These are phyloP conservation scores for Balanococcus diminutus DNA, from an alignment of 2,888 invertebrate species.

Conservation along the genomic window DNA sequence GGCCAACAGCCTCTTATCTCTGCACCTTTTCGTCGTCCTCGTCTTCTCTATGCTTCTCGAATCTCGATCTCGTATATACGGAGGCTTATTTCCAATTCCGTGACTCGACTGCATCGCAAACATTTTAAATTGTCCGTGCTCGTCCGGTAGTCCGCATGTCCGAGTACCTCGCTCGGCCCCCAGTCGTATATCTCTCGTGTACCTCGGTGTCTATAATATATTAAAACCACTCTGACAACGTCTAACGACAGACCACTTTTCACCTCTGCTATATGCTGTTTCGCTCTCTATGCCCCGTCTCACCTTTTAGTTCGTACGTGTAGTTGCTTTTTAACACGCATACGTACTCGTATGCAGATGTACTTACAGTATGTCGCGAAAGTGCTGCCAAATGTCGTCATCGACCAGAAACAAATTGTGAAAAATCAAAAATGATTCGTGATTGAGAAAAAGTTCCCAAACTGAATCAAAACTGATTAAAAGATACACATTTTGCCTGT, in stretches of 20 bases:
- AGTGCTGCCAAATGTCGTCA: no score
- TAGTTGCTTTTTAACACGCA: not conserved
- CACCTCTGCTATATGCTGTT: not conserved
- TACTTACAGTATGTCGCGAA: not conserved
- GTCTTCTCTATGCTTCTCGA: not conserved
- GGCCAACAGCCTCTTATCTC: not conserved
- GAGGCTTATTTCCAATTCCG: conserved; percentile 13
- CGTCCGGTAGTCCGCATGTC: conserved; percentile 53
- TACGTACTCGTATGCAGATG: not conserved
- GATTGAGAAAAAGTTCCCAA: no score
- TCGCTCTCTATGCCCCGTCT: not conserved
- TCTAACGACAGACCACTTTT: conserved; percentile 40
- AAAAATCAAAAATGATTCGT: no score
- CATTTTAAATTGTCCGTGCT: conserved; percentile 24
- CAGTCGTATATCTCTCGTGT: not conserved
- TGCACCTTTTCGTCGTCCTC: not conserved
- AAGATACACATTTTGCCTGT: no score
- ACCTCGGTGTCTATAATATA: not conserved
- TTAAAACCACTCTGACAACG: conserved; percentile 6
- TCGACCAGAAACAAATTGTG: no score
- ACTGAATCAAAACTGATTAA: no score
- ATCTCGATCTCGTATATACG: not conserved
- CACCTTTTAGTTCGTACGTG: not conserved
- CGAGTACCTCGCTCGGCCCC: not conserved
- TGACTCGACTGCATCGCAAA: conserved; percentile 3